Percentiles rank a stretch among this genome's conserved stretches.
phyloP scores from a whole-genome alignment of 2,888 invertebrate genomes.

The Clostera curtula region DNA sequence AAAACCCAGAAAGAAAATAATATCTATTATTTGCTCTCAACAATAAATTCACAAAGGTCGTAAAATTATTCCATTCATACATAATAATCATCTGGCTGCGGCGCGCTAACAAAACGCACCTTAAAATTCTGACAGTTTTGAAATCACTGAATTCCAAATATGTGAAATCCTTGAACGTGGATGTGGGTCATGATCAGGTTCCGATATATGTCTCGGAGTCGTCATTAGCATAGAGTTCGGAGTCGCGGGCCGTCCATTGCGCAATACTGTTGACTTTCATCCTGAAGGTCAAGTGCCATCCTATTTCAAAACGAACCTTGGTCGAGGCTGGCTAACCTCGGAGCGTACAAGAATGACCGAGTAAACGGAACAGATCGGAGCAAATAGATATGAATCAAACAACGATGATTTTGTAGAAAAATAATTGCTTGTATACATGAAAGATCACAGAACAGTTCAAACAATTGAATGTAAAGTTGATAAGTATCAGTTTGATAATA shows the following conservation, averaged over 20 bases:
- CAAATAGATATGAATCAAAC: conserved; percentile 56
- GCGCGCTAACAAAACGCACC: conserved; percentile 50
- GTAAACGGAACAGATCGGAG: conserved; percentile 61
- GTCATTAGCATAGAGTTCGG: conserved; percentile 67
- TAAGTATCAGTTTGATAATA: conserved; percentile 27
- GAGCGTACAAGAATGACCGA: conserved; percentile 43
- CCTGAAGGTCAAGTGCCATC: conserved; percentile 74
- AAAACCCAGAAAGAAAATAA: conserved; percentile 31
- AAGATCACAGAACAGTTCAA: conserved; percentile 23
- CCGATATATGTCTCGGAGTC: conserved; percentile 62
- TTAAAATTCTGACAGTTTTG: conserved; percentile 61
- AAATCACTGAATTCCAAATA: conserved; percentile 70
- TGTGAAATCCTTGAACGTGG: conserved; percentile 71
- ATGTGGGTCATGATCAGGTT: conserved; percentile 72
- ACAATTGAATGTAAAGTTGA: conserved; percentile 27
- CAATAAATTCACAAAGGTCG: conserved; percentile 10
- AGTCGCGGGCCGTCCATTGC: conserved; percentile 59
- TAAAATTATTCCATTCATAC: conserved; percentile 29
- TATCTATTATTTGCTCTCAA: conserved; percentile 11
- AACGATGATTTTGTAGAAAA: conserved; percentile 37
- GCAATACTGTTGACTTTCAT: conserved; percentile 73
- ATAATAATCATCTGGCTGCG: conserved; percentile 34
- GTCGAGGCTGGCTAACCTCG: conserved; percentile 68
- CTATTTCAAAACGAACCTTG: conserved; percentile 73
- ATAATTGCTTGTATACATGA: conserved; percentile 24